A percentile compares a stretch with the other conserved stretches of the same genome.
phyloP scores from a whole-genome alignment of 2,888 invertebrate species.

The Glaucopsyche alexis region DNA sequence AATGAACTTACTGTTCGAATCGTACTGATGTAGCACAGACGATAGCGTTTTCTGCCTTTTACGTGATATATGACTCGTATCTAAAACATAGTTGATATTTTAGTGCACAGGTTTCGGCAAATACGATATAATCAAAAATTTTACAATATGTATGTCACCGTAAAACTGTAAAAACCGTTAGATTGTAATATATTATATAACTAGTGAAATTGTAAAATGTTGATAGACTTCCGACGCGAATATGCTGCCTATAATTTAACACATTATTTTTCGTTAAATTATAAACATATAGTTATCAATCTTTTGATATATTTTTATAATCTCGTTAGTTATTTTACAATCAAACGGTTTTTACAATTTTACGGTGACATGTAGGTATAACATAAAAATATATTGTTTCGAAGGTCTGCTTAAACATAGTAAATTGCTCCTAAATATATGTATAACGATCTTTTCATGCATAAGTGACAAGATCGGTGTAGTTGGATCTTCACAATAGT shows the following conservation, averaged over 20 bases:
- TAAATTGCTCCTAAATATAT: background rate
- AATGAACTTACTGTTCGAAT: conserved; percentile 64
- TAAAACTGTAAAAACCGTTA: too few relatives aligned
- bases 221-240: too few relatives aligned
- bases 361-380: too few relatives aligned
- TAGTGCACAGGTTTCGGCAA: conserved; percentile 27
- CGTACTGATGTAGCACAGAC: conserved; percentile 49
- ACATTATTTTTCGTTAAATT: too few relatives aligned
- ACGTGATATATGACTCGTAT: conserved; percentile 43
- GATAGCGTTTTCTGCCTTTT: conserved; percentile 56
- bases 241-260: too few relatives aligned
- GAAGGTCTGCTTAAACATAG: background rate
- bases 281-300: too few relatives aligned
- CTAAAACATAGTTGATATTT: conserved; percentile 39
- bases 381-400: background rate
- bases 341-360: too few relatives aligned
- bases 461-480: background rate
- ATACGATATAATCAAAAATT: background rate
- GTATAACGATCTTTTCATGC: background rate
- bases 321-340: too few relatives aligned
- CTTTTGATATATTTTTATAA: too few relatives aligned
- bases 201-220: too few relatives aligned
- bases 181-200: too few relatives aligned
- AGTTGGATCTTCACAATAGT: background rate
- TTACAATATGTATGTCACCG: too few relatives aligned